These are phyloP conservation scores for Neodiprion lecontei DNA, from an alignment of 1,140 invertebrate genomes.

Conservation along the genomic window DNA sequence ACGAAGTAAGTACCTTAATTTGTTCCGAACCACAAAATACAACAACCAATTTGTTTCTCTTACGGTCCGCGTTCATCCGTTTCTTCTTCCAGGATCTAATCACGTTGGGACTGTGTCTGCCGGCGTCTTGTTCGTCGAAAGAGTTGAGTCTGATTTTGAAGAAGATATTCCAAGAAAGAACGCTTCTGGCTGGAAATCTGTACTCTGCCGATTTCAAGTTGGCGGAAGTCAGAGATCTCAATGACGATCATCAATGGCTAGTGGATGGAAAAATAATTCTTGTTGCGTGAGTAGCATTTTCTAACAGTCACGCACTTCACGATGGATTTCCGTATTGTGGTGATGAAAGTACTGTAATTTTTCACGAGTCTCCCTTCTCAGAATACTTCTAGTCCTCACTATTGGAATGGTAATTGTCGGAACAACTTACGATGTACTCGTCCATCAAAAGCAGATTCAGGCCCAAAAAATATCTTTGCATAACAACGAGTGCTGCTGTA, in stretches of 20 bases:
- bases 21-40: too few relatives aligned
- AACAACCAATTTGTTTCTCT: slow-evolving; percentile 8
- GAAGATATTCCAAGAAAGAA: slow-evolving; percentile 39
- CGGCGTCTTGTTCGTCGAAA: slow-evolving; percentile 40
- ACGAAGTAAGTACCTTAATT: slow-evolving; percentile 50
- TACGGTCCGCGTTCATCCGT: neutral
- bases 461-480: neutral
- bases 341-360: neutral
- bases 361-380: slow-evolving; percentile 25
- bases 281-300: slow-evolving; percentile 30
- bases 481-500: neutral
- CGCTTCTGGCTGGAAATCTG: slow-evolving; percentile 38
- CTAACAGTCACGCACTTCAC: neutral
- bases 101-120: slow-evolving; percentile 53
- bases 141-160: slow-evolving; percentile 40
- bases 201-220: slow-evolving; percentile 45
- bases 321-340: neutral
- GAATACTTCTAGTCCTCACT: slow-evolving; percentile 27
- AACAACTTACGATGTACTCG: slow-evolving; percentile 43
- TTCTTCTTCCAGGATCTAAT: slow-evolving; percentile 46
- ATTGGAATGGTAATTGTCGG: slow-evolving; percentile 34
- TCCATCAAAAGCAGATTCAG: slow-evolving; percentile 36
- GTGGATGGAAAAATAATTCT: slow-evolving; percentile 20
- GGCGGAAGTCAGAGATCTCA: slow-evolving; percentile 40
- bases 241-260: slow-evolving; percentile 43